These are phyloP conservation scores for Uromys caudimaculatus DNA, from an alignment of 2,797 vertebrate genomes.

Conservation along the genomic window DNA sequence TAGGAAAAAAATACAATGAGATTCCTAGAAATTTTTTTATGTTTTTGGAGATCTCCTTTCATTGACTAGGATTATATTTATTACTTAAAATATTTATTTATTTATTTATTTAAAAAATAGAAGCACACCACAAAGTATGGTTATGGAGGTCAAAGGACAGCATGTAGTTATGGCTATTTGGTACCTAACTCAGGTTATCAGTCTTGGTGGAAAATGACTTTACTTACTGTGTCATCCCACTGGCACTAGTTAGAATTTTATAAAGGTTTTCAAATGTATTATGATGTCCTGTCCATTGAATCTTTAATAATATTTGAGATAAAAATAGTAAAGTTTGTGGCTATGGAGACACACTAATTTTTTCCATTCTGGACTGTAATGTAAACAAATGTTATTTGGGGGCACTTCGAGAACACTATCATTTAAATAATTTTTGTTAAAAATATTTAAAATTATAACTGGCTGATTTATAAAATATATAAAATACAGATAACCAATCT, in stretches of 20 bases:
- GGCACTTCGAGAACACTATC: background rate
- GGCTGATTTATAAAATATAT: background rate
- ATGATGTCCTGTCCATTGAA: background rate
- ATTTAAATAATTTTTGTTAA: background rate
- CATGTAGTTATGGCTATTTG: background rate
- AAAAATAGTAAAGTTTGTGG: background rate
- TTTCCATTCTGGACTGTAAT: background rate
- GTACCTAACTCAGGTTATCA: background rate
- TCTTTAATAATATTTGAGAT: background rate
- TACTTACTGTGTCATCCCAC: background rate
- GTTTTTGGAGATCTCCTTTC: background rate
- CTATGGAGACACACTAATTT: background rate
- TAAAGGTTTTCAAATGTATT: background rate
- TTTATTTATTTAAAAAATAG: background rate
- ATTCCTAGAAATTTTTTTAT: background rate
- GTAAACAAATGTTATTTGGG: background rate
- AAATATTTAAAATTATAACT: background rate
- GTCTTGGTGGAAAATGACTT: background rate
- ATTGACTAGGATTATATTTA: background rate
- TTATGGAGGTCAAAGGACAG: background rate
- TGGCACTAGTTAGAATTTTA: background rate
- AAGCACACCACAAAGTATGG: background rate
- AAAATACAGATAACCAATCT: background rate
- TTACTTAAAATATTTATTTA: background rate
- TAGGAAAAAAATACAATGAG: background rate